Conservation (phyloP, 2,888 invertebrate species). For the Mimas tiliae region DNA sequence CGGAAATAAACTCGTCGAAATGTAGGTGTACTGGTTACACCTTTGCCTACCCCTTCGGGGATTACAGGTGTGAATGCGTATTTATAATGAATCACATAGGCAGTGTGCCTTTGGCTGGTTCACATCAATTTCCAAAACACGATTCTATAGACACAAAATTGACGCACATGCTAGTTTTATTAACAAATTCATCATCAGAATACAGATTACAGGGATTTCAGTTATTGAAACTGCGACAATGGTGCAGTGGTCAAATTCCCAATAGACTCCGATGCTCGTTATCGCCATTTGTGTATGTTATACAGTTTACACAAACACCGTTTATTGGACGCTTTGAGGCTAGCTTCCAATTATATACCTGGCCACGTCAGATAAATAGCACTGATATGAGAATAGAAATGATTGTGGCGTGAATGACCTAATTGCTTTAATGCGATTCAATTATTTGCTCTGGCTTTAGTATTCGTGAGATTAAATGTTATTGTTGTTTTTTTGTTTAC, state of each 20-base stretch:
- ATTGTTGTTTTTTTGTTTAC: background rate
- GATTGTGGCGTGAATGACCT: constrained; percentile 6
- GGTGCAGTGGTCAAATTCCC: constrained; percentile 26
- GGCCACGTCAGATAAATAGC: constrained; percentile 22
- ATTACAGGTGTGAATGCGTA: too few species aligned
- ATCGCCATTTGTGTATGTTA: constrained; percentile 33
- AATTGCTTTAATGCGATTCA: constrained; percentile 19
- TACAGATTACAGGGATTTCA: constrained; percentile 13
- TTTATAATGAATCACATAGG: too few species aligned
- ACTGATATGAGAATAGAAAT: constrained; percentile 18
- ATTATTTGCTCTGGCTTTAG: constrained; percentile 10
- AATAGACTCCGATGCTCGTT: constrained; percentile 31
- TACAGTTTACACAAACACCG: constrained; percentile 25
- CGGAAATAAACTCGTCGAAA: too few species aligned
- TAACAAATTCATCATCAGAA: constrained; percentile 1
- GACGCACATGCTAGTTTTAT: background rate
- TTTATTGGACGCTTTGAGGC: constrained; percentile 14
- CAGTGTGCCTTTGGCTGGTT: too few species aligned
- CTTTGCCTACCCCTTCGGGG: too few species aligned
- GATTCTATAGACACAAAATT: background rate
- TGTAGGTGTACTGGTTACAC: too few species aligned
- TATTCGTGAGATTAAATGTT: background rate
- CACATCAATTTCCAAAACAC: background rate
- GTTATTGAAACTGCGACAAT: constrained; percentile 21
- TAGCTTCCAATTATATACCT: constrained; percentile 18